Evolutionary conservation across 2,888 invertebrate species (phyloP), one percentile per base, ranked within the genome.

Genomic region (Tryphoninae sp.): DNA sequence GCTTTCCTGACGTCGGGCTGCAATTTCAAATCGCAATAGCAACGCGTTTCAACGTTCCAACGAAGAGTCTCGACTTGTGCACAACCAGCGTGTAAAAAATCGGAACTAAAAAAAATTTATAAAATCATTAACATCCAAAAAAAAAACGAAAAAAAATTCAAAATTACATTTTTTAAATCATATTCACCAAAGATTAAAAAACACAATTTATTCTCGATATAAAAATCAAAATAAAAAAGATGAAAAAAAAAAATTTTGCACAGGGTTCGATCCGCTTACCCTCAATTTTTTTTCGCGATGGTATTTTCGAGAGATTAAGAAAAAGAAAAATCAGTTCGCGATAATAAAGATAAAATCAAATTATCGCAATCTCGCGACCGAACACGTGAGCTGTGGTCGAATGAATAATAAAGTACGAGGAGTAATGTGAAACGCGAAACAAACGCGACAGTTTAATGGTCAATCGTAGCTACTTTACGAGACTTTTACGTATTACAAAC

Each of bases 401-500:
- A 42, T 49, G 16, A 23, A 53, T 53, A 64, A 73, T 73, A 64
- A 73, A 53, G 33, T 53, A 73, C 40, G 23, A 13, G n/a, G 42
- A 73, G 64, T 64, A 53, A 73, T 40, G 62, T 42, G 61, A 72
- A 61, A 51, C 8, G 61, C 19, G 61, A 61, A 72, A 72, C 53
- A 64, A 73, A 73, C 42, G 73, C 64, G 73, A 73, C 73, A 64
- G 40, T 40, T 73, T 73, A 73, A 73, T 73, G 73, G 64, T 73
- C 73, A 62, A 73, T 64, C 73, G 16, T 73, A 64, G 62, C 62
- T 73, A 64, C 62, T 73, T 73, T 73, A 73, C 53, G 64, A 73
- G 73, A 64, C 62, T 62, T 73, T 53, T 55, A 64, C 64, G 73
- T 73, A 64, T 62, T 73, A 64, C 73, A 53, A 73, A 53, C 73